Evolutionary conservation across 2,888 invertebrate species (phyloP).

Genomic region (Copidosoma aretas): DNA sequence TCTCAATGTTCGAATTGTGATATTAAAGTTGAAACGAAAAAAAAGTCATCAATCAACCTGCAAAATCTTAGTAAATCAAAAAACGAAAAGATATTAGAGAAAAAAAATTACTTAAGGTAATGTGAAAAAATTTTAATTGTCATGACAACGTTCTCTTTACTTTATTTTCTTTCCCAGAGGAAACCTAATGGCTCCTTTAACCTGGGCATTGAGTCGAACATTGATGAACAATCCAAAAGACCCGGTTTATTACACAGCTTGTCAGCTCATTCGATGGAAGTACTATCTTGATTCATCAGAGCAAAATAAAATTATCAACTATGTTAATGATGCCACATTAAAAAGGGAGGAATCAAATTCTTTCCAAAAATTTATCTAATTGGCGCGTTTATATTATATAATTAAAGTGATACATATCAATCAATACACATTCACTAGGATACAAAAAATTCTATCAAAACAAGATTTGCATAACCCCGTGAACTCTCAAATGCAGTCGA

Average conservation of each 20-base stretch:
- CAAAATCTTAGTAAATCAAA: neutral
- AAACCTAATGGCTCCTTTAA: slow-evolving; percentile 48
- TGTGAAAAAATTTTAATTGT: neutral
- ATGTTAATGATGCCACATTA: slow-evolving; percentile 38
- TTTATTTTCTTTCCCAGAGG: slow-evolving; percentile 39
- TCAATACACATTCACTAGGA: too few relatives aligned
- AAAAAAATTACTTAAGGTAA: slow-evolving; percentile 45
- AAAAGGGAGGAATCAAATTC: slow-evolving; percentile 15
- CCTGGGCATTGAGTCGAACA: slow-evolving; percentile 49
- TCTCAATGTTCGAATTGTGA: too few relatives aligned
- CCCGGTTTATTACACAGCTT: slow-evolving; percentile 47
- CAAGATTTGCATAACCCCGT: neutral
- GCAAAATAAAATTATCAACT: slow-evolving; percentile 34
- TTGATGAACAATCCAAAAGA: slow-evolving; percentile 47
- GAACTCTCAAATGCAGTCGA: neutral
- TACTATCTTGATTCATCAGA: slow-evolving; percentile 40
- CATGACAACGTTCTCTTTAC: neutral
- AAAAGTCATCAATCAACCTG: neutral
- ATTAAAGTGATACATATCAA: too few relatives aligned
- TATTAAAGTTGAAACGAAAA: too few relatives aligned
- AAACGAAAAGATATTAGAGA: neutral
- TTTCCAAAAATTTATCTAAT: too few relatives aligned
- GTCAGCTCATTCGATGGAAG: slow-evolving; percentile 50
- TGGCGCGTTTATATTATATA: neutral
- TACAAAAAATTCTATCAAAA: neutral